Conservation (phyloP, 2,797 vertebrate genomes). For the Octomys mimax region DNA sequence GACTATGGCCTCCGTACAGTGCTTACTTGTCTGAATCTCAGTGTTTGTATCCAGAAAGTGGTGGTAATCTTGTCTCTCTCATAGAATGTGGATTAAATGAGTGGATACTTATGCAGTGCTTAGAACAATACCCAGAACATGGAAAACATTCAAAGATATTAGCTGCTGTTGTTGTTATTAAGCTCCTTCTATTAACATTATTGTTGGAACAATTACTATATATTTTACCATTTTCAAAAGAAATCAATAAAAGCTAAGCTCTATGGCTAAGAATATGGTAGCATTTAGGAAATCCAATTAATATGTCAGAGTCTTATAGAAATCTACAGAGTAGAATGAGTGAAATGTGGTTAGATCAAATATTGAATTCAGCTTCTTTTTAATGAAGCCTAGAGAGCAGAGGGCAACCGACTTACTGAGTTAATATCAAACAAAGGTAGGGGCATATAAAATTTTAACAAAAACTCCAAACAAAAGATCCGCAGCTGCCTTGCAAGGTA, state of each 20-base stretch:
- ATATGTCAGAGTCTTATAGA: conserved; percentile 66
- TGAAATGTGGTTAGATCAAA: conserved; percentile 57
- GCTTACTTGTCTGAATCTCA: background rate
- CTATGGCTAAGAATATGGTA: conserved; percentile 42
- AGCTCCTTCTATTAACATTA: background rate
- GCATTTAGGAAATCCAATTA: conserved; percentile 69
- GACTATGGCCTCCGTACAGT: background rate
- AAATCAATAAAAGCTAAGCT: conserved; percentile 44
- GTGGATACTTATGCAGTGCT: background rate
- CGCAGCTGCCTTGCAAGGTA: background rate
- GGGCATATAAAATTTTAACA: conserved; percentile 62
- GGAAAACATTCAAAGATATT: background rate
- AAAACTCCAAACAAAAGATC: conserved; percentile 62
- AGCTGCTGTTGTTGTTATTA: background rate
- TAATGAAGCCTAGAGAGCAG: conserved; percentile 28
- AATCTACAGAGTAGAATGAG: conserved; percentile 61
- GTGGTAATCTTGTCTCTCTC: background rate
- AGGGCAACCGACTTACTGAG: conserved; percentile 12
- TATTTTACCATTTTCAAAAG: background rate
- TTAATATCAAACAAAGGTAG: conserved; percentile 39
- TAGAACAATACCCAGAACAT: background rate
- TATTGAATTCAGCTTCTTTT: conserved; percentile 66
- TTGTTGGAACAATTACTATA: background rate
- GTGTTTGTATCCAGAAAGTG: background rate
- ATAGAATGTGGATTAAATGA: background rate